Evolutionary conservation across 2,113 vertebrate genomes (phyloP), one percentile per base, ranked within the genome.

Genomic region (Petrocephalus zakoni): DNA sequence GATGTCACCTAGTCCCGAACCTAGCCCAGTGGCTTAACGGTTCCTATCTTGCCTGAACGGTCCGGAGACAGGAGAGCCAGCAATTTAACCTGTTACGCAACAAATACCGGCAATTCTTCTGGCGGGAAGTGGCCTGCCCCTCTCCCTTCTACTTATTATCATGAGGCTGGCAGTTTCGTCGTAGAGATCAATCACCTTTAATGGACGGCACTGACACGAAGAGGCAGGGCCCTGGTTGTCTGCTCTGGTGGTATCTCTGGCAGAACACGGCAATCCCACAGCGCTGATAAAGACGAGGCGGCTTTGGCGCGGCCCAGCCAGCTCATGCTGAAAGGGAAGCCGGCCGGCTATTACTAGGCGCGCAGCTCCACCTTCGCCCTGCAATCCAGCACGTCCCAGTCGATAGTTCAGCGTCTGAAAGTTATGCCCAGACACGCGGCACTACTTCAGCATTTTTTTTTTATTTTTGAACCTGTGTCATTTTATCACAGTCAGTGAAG

Each of bases 161-260:
- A 72, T 53, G 47, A 19, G 46, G 47, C 21, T 86, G 47, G 19
- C 42, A 55, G 49, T 56, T 75, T 72, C 21, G 34, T n/a, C 49
- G 61, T 37, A 56, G 78, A 34, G 34, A 85, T 89, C 84, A 86
- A 46, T 86, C 83, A 89, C 52, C 47, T 51, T 19, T 51, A 78
- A 49, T 47, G 85, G 84, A 89, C 87, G 81, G 47, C 25, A 42
- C 61, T 78, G 84, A 87, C 84, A 58, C 29, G 6, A 68, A 55
- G 8, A 25, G 88, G 56, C 17, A 55, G 82, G 46, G 29, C 22
- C 4, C n/a, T 3, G 9, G 10, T 29, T 78, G 34, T 55, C 68
- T 46, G 4, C 34, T 37, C n/a, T 34, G 37, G 64, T 25, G 46
- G n/a, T 75, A 68, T 25, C 61, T 68, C 22, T 84, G 81, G 53